These are phyloP conservation scores for Halictus ligatus DNA, from an alignment of 2,888 invertebrate species.

Conservation along the genomic window DNA sequence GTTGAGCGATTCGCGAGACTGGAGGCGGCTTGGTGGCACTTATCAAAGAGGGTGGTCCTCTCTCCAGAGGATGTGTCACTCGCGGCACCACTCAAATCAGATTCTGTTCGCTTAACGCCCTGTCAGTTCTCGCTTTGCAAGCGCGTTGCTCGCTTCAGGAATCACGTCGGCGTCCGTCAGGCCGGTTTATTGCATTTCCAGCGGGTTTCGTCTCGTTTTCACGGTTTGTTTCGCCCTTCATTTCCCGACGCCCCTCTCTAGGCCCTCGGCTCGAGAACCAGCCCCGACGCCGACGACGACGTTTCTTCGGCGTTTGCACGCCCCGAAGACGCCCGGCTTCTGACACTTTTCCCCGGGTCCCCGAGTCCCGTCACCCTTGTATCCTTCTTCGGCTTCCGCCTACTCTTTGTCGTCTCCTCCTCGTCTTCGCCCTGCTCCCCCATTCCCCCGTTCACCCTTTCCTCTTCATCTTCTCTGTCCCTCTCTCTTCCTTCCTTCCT, in stretches of 20 bases:
- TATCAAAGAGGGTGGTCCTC: constrained; percentile 56
- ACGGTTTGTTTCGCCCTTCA: constrained; percentile 78
- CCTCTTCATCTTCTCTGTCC: constrained; percentile 17
- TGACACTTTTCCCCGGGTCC: constrained; percentile 68
- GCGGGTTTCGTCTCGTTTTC: constrained; percentile 78
- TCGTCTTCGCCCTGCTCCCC: constrained; percentile 1
- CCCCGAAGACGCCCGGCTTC: constrained; percentile 61
- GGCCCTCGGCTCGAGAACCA: constrained; percentile 39
- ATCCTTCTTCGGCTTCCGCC: constrained; percentile 40
- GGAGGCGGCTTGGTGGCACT: constrained; percentile 24
- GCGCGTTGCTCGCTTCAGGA: constrained; percentile 70
- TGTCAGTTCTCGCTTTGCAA: constrained; percentile 74
- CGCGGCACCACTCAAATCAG: constrained; percentile 67
- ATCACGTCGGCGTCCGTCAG: constrained; percentile 73
- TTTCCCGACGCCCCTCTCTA: constrained; percentile 48
- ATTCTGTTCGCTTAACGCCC: constrained; percentile 73
- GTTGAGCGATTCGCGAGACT: constrained; percentile 35
- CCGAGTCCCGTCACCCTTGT: constrained; percentile 57
- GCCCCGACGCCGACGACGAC: constrained; percentile 38
- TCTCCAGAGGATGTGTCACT: constrained; percentile 62
- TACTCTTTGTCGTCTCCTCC: not conserved
- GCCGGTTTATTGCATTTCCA: constrained; percentile 78
- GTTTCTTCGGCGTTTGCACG: constrained; percentile 47
- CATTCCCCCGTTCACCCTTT: not conserved
- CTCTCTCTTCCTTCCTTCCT: constrained; percentile 28